Evolutionary conservation across 2,113 vertebrate genomes (phyloP).

Genomic region (Rhynchomys soricoides): DNA sequence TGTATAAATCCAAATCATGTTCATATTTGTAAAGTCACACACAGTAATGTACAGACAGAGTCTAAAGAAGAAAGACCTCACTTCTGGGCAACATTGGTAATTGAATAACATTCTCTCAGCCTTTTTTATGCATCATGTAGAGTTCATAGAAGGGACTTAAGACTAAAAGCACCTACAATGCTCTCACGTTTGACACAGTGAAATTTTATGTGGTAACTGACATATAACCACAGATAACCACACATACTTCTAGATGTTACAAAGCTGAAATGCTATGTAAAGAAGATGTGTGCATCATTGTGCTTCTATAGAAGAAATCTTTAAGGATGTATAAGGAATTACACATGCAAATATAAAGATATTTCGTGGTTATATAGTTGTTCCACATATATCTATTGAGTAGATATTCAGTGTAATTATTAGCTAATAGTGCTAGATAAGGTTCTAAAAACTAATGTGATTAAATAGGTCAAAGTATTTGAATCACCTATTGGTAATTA

Average conservation of each 20-base stretch:
- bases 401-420: not conserved
- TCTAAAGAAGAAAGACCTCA: not conserved
- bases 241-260: not conserved
- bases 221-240: not conserved
- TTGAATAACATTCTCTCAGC: not conserved
- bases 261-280: not conserved
- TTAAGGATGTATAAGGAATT: not conserved
- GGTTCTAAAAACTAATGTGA: not conserved
- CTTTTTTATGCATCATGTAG: not conserved
- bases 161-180: not conserved
- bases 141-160: not conserved
- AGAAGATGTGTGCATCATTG: not conserved
- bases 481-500: not conserved
- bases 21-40: not conserved
- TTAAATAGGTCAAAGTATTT: not conserved
- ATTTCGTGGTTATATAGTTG: slow-evolving; percentile 3
- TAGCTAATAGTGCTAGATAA: not conserved
- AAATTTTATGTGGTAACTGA: not conserved
- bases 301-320: not conserved
- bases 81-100: not conserved
- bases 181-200: not conserved
- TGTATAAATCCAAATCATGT: not conserved
- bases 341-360: not conserved
- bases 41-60: not conserved
- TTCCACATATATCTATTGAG: not conserved